Percentiles rank a stretch among this genome's conserved stretches.
These are phyloP conservation scores for Meiosimyza decipiens DNA, from an alignment of 2,888 invertebrate genomes.

Conservation along the genomic window DNA sequence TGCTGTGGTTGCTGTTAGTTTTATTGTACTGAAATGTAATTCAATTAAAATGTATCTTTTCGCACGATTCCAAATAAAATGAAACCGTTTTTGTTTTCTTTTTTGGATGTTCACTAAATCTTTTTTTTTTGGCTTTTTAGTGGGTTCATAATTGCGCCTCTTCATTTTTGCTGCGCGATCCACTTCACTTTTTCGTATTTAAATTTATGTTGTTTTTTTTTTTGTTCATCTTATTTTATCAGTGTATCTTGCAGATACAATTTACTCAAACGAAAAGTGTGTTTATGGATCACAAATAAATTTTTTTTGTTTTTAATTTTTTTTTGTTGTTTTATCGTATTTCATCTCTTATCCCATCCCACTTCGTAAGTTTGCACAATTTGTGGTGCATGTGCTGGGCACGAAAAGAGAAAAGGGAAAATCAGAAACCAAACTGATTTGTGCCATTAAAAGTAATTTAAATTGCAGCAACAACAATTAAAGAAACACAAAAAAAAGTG, in stretches of 20 bases:
- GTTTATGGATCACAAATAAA: conserved; percentile 37
- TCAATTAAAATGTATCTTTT: conserved; percentile 44
- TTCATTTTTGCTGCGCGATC: neutral
- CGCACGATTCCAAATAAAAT: conserved; percentile 39
- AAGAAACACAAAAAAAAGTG: conserved; percentile 51
- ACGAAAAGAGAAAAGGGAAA: too few relatives aligned
- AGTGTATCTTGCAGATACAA: neutral
- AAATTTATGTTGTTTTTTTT: conserved; percentile 9
- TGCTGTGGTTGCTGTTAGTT: conserved; percentile 27
- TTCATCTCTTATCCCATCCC: neutral
- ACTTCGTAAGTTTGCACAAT: too few relatives aligned
- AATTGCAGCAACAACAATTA: conserved; percentile 41
- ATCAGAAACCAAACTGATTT: conserved; percentile 11
- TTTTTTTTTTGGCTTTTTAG: conserved; percentile 7
- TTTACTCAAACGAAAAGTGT: conserved; percentile 34
- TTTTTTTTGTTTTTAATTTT: neutral
- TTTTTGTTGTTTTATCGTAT: neutral
- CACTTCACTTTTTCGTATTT: neutral
- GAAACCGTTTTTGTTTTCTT: neutral
- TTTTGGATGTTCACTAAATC: neutral
- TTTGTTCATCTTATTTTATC: neutral
- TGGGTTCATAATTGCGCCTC: conserved; percentile 25
- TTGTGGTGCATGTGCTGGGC: too few relatives aligned
- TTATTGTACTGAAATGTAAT: conserved; percentile 27
- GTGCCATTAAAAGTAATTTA: conserved; percentile 43